Percentiles rank a stretch among this genome's conserved stretches.
These are phyloP conservation scores for Parasteatoda lunata DNA, from an alignment of 2,888 invertebrate species.

Conservation along the genomic window DNA sequence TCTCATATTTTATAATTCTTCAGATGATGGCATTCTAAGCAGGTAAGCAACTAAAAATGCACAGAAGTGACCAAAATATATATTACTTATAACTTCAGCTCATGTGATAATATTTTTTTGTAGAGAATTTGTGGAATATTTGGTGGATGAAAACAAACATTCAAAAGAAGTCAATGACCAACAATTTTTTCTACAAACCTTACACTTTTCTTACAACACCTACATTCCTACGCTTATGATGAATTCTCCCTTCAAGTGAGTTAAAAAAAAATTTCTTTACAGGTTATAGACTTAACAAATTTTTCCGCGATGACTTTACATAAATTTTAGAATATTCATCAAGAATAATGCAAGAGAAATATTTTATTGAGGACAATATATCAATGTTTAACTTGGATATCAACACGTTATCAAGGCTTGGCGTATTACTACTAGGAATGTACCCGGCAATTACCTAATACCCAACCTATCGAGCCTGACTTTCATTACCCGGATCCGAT, in stretches of 20 bases:
- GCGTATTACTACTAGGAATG: neutral
- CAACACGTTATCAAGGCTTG: neutral
- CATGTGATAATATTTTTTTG: neutral
- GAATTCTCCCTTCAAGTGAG: slow-evolving; percentile 50
- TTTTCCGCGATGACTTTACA: neutral
- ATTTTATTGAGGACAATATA: neutral
- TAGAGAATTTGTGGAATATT: slow-evolving; percentile 41
- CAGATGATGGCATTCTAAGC: slow-evolving; percentile 22
- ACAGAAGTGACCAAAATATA: neutral
- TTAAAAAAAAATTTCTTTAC: neutral
- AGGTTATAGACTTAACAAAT: neutral
- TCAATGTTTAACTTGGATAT: neutral
- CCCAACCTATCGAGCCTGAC: no score
- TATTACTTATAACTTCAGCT: no score
- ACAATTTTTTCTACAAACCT: slow-evolving; percentile 50
- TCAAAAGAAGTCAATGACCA: slow-evolving; percentile 23
- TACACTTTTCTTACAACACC: slow-evolving; percentile 24
- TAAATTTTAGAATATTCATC: neutral
- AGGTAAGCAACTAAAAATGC: slow-evolving; percentile 19
- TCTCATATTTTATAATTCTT: slow-evolving; percentile 18
- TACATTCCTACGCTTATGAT: slow-evolving; percentile 45
- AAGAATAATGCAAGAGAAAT: neutral
- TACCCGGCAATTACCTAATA: neutral
- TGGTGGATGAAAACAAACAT: slow-evolving; percentile 26
- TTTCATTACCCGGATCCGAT: no score